Evolutionary conservation across 2,888 invertebrate species (phyloP).

Genomic region (Tridacna gigas): DNA sequence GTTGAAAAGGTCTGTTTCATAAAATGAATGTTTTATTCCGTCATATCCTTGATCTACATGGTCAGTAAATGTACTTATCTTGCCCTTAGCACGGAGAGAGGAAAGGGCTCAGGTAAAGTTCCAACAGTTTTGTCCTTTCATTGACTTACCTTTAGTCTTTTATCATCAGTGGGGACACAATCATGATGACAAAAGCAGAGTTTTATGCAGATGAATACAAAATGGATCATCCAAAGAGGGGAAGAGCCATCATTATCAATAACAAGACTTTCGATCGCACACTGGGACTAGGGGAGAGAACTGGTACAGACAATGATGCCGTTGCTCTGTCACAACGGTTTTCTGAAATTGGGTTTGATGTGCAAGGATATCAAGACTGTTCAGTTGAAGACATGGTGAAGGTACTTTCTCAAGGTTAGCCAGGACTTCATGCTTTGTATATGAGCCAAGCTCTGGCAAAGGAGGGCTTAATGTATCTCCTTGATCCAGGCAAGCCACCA

Average conservation of each 20-base stretch:
- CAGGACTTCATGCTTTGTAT: too few species aligned
- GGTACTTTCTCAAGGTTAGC: constrained; percentile 88
- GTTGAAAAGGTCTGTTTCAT: too few species aligned
- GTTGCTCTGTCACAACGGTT: constrained; percentile 88
- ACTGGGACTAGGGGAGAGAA: constrained; percentile 83
- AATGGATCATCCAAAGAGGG: constrained; percentile 92
- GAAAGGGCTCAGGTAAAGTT: too few species aligned
- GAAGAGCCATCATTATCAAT: constrained; percentile 95
- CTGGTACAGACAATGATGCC: constrained; percentile 95
- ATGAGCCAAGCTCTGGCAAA: too few species aligned
- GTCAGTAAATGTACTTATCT: too few species aligned
- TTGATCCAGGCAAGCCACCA: too few species aligned
- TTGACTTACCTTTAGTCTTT: background rate
- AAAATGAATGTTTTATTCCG: too few species aligned
- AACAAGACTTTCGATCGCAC: constrained; percentile 91
- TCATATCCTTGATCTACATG: too few species aligned
- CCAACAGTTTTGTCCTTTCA: too few species aligned
- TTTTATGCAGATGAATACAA: constrained; percentile 89
- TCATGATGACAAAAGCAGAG: constrained; percentile 54
- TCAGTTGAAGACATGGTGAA: constrained; percentile 89
- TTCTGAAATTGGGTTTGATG: constrained; percentile 88
- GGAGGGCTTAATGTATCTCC: too few species aligned
- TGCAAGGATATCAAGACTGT: constrained; percentile 89
- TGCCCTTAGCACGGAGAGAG: too few species aligned
- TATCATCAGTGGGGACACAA: constrained; percentile 36